phyloP scores from a whole-genome alignment of 2,888 invertebrate species.

The Spilarctia lutea region DNA sequence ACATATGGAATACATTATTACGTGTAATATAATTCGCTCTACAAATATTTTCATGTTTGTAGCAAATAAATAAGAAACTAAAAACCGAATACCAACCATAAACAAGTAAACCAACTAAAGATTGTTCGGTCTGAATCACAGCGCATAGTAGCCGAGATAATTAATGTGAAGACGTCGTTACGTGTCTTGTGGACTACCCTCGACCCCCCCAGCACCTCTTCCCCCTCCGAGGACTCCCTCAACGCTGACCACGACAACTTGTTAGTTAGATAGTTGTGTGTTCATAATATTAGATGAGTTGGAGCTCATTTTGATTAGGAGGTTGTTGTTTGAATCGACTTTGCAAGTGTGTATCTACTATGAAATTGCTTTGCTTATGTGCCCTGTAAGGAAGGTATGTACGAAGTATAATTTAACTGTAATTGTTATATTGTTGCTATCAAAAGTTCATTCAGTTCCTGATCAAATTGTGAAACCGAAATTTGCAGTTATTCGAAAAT shows the following conservation, averaged over 20 bases:
- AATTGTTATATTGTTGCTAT: neutral
- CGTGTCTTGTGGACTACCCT: slow-evolving; percentile 54
- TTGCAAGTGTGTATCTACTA: neutral
- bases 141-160: slow-evolving; percentile 56
- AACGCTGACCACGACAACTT: slow-evolving; percentile 45
- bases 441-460: too few relatives aligned
- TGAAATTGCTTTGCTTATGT: neutral
- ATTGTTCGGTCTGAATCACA: slow-evolving; percentile 61
- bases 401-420: neutral
- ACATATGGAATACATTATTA: neutral
- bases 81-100: slow-evolving; percentile 23
- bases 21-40: too few relatives aligned
- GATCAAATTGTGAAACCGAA: too few relatives aligned
- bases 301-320: slow-evolving; percentile 23
- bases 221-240: slow-evolving; percentile 30
- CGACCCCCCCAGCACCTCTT: slow-evolving; percentile 1
- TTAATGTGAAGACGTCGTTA: slow-evolving; percentile 71
- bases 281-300: slow-evolving; percentile 35
- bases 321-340: slow-evolving; percentile 16
- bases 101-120: slow-evolving; percentile 50
- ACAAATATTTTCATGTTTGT: neutral
- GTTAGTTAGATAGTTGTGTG: slow-evolving; percentile 26
- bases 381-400: neutral
- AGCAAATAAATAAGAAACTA: slow-evolving; percentile 2
- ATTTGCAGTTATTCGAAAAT: neutral